Percentiles rank a stretch among this genome's conserved stretches.
Conservation (phyloP, 2,888 invertebrate species). For the Oxyscelio sp. region DNA sequence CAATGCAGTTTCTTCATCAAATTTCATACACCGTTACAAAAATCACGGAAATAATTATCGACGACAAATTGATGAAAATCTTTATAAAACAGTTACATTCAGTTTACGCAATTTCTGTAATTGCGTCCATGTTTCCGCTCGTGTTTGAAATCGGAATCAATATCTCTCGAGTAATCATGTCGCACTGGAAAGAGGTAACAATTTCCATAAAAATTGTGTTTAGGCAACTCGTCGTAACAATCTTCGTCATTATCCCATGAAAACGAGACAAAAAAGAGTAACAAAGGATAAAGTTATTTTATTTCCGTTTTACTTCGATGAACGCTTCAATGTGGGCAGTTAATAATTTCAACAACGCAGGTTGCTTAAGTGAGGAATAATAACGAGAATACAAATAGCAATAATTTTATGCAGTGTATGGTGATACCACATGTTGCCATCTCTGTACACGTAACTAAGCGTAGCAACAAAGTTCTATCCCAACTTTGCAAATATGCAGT, state of each 20-base stretch:
- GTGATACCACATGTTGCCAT: conserved; percentile 64
- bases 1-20: no score
- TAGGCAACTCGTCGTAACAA: background rate
- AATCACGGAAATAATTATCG: no score
- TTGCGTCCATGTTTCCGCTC: conserved; percentile 25
- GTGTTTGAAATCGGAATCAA: conserved; percentile 39
- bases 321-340: background rate
- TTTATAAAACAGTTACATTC: conserved; percentile 22
- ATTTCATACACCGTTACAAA: no score
- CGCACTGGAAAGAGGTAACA: background rate
- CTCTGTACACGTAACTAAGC: conserved; percentile 67
- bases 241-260: conserved; percentile 29
- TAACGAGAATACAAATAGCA: conserved; percentile 55
- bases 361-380: conserved; percentile 52
- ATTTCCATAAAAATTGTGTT: conserved; percentile 5
- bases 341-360: conserved; percentile 36
- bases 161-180: conserved; percentile 21
- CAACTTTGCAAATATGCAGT: conserved; percentile 71
- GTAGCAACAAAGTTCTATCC: conserved; percentile 58
- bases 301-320: background rate
- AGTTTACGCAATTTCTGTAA: conserved; percentile 35
- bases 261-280: no score
- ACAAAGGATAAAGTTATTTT: no score
- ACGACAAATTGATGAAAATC: conserved; percentile 33
- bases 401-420: conserved; percentile 63